Evolutionary conservation across 2,888 invertebrate species (phyloP), one percentile per base, ranked within the genome.

Genomic region (Melitaea athalia): DNA sequence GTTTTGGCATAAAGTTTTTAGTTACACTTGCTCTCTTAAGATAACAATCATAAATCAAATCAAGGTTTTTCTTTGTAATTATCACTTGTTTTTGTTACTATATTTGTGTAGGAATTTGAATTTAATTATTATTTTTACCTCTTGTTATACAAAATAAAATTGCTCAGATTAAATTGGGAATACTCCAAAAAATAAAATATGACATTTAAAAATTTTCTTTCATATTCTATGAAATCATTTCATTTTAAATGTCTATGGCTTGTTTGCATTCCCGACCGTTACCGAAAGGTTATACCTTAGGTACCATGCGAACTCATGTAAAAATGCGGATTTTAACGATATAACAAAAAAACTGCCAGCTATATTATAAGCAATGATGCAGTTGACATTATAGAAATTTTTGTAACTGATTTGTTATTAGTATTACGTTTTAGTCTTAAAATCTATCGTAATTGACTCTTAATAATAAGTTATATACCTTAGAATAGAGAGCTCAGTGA

Each of bases 1-100:
- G 24, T 43, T 42, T 45, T 59, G 59, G 43, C 49, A 64, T 55
- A 12, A 33, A 55, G 53, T 55, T 55, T 52, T 52, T 52, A 52
- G 52, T 52, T 52, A 24, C 52, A 24, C 24, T 52, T 12, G 52
- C 17, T 17, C 5, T 47, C 24, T 5, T 52, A 24, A 49, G n/a
- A 49, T 5, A 52, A 33, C 33, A 55, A 33, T 55, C n/a, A 24
- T n/a, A n/a, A n/a, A n/a, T n/a, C n/a, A n/a, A n/a, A n/a, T 55
- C 3, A 55, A 33, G 2, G 24, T 14, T 55, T 55, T 55, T 33
- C 33, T 12, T 14, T 55, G 5, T 24, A 24, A 33, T n/a, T 12
- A 33, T 53, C 7, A 33, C 7, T 55, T 14, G 31, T 55, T 31
- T 33, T 55, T 55, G 53, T 55, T n/a, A 55, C 14, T 33, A 55